Conservation (phyloP, 2,797 vertebrate species). For the Periparus ater region DNA sequence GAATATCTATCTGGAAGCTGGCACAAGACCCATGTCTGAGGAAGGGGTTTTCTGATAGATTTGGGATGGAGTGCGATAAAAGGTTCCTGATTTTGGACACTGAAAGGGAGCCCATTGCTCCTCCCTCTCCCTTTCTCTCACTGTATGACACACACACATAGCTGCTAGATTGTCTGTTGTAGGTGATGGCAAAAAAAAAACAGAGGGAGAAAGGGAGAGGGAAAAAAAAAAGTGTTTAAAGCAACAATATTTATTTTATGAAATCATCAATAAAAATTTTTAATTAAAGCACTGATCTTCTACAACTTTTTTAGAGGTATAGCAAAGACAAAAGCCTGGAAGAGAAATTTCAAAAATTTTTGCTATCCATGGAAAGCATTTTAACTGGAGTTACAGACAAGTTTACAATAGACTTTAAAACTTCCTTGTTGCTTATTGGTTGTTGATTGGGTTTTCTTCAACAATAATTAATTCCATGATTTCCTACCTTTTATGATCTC, state of each 20-base stretch:
- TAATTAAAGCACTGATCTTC: not conserved
- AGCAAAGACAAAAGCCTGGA: not conserved
- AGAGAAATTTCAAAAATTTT: not conserved
- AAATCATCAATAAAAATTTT: not conserved
- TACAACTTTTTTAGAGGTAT: not conserved
- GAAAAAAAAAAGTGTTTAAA: not conserved
- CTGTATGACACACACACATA: not conserved
- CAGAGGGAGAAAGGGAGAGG: fast-evolving
- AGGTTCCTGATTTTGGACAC: not conserved
- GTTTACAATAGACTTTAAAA: not conserved
- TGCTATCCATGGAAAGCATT: not conserved
- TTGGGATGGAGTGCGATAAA: not conserved
- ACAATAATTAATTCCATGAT: not conserved
- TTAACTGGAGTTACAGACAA: not conserved
- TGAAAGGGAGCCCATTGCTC: not conserved
- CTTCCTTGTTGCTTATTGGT: not conserved
- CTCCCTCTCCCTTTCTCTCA: not conserved
- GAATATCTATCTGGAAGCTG: not conserved
- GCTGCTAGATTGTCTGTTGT: not conserved
- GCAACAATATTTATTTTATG: not conserved
- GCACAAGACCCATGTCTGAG: not conserved
- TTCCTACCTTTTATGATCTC: not conserved
- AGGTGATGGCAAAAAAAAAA: not conserved
- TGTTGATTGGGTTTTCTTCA: not conserved
- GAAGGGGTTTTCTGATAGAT: not conserved